Evolutionary conservation across 1,140 invertebrate genomes (phyloP), one percentile per base, ranked within the genome.

Genomic region (Psilanteris sp.): DNA sequence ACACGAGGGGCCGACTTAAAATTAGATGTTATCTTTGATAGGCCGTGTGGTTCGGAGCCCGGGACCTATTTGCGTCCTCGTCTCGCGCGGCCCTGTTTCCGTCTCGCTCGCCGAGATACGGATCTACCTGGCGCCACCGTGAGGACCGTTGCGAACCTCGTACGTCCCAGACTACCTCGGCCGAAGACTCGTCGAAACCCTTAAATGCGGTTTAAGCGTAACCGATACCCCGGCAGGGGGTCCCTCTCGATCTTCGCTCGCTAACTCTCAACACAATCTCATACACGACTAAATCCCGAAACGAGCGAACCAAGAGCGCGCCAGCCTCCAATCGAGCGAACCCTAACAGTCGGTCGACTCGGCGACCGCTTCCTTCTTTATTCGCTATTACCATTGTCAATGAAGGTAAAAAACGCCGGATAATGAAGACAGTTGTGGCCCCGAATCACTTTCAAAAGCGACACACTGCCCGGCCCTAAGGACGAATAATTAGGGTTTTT

Each of bases 21-120:
- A 87, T 87, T 85, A 87, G 85, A 86, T 87, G 83, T 84, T 87
- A 87, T 87, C 85, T 84, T 79, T 85, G 84, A 85, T 81, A 80
- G 85, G 83, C 70, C 75, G 72, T 70, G 72, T 62, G 62, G 50
- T 55, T 48, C 52, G 48, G 31, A 26, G 16, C 31, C 24, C 41
- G 48, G 44, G 52, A 36, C 61, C 34, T 52, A 11, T 52, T 13
- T 20, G 64, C 36, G 20, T 46, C 34, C 34, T 54, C 52, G 36
- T 72, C 54, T 37, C n/a, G n/a, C 11, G 22, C 32, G 22, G 15
- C 26, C 24, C 44, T 26, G 24, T 11, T 48, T 66, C 15, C 7
- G 16, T 46, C 44, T 43, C 74, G 18, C 36, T 32, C 26, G 15
- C 16, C 36, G 74, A 75, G 76, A 78, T 78, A 78, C 66, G 70